These are phyloP conservation scores for Bergia sp. DNA, from an alignment of 92 coral and sea anemone genomes.

Conservation along the genomic window DNA sequence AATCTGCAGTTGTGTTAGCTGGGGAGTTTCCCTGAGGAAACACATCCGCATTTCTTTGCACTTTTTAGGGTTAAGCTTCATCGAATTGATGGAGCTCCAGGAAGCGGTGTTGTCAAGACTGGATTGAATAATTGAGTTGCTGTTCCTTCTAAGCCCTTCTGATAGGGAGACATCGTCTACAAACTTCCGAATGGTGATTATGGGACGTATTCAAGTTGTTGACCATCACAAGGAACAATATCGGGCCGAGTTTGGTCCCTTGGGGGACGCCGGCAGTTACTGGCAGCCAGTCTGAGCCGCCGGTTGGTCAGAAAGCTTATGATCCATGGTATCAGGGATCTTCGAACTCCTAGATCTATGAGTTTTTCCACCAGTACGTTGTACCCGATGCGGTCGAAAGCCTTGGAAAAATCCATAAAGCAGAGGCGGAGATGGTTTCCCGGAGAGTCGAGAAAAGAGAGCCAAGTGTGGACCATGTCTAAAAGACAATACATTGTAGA, in stretches of 20 bases:
- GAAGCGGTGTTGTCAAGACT: constrained; percentile 27
- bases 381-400: too few relatives aligned
- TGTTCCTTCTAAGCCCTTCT: constrained; percentile 38
- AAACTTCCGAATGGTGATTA: constrained; percentile 43
- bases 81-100: constrained; percentile 45
- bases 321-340: constrained; percentile 45
- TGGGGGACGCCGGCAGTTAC: too few relatives aligned
- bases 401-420: constrained; percentile 52
- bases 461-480: constrained; percentile 62
- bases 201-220: too few relatives aligned
- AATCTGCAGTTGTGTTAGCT: constrained; percentile 26
- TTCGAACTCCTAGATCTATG: constrained; percentile 32
- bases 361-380: constrained; percentile 43
- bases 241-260: too few relatives aligned
- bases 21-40: constrained; percentile 36
- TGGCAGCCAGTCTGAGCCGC: constrained; percentile 46
- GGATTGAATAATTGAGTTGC: constrained; percentile 24
- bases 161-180: constrained; percentile 44
- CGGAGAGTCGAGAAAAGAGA: constrained; percentile 43
- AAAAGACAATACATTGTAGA: constrained; percentile 31
- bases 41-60: too few relatives aligned
- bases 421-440: constrained; percentile 43
- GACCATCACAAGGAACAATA: too few relatives aligned
- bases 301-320: constrained; percentile 46
- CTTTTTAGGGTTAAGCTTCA: constrained; percentile 60